phyloP scores from a whole-genome alignment of 2,888 invertebrate species.

The Andricus curvator region DNA sequence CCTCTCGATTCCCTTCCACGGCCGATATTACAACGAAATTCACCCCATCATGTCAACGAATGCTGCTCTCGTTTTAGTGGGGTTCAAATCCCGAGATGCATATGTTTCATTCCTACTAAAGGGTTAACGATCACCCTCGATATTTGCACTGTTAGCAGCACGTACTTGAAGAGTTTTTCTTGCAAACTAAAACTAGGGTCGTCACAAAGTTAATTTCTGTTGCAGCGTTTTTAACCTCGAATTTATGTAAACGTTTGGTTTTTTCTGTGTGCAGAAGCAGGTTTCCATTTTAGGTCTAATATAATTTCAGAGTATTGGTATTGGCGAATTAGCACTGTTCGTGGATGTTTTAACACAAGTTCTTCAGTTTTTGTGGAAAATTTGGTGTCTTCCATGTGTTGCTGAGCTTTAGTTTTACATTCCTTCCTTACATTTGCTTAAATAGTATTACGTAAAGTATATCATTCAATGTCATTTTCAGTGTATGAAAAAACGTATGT shows the following conservation, averaged over 20 bases:
- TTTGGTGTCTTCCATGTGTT: neutral
- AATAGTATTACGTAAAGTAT: neutral
- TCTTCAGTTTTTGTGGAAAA: neutral
- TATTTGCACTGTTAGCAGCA: neutral
- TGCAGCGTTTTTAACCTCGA: too few species aligned
- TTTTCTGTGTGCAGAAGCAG: too few species aligned
- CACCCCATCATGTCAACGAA: slow-evolving; percentile 8
- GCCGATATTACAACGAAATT: neutral
- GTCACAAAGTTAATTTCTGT: too few species aligned
- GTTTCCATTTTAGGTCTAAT: too few species aligned
- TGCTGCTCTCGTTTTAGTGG: neutral
- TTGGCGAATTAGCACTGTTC: neutral
- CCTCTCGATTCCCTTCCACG: slow-evolving; percentile 21
- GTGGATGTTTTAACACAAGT: neutral
- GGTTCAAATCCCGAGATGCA: neutral
- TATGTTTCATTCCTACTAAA: neutral
- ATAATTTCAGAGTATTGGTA: neutral
- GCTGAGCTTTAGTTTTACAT: neutral
- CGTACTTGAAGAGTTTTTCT: neutral
- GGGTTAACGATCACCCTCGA: neutral
- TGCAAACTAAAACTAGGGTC: neutral
- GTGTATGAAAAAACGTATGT: too few species aligned
- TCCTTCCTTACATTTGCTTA: neutral
- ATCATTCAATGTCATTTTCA: neutral
- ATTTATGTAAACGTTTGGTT: too few species aligned